Percentiles rank a stretch among this genome's conserved stretches.
These are phyloP conservation scores for Amiota communis DNA, from an alignment of 2,888 invertebrate genomes.

Conservation along the genomic window DNA sequence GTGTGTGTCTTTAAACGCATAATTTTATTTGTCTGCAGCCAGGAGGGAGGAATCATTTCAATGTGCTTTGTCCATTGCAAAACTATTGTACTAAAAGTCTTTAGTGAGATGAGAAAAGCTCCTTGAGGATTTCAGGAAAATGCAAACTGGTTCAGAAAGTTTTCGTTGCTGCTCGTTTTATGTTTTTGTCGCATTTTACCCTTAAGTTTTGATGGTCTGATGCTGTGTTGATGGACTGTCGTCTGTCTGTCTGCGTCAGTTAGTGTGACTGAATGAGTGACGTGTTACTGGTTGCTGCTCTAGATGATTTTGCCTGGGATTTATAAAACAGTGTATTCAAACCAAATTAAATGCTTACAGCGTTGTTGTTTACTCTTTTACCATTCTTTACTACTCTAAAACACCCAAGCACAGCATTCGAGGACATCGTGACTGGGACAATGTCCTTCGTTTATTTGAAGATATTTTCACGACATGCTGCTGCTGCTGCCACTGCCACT, in stretches of 20 bases:
- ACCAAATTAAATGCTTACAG: conserved; percentile 31
- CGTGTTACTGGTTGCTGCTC: neutral
- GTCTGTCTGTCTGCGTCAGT: neutral
- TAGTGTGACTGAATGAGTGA: conserved; percentile 3
- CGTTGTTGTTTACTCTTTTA: conserved; percentile 1
- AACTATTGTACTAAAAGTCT: neutral
- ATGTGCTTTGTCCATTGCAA: neutral
- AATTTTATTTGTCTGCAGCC: conserved; percentile 21
- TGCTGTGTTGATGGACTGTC: neutral
- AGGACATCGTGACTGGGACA: conserved; percentile 35
- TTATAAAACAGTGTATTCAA: conserved; percentile 26
- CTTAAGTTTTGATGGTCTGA: conserved; percentile 28
- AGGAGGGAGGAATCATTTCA: neutral
- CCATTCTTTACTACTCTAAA: neutral
- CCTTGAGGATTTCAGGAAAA: conserved; percentile 41
- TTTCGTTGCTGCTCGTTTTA: conserved; percentile 42
- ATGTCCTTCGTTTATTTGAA: conserved; percentile 29
- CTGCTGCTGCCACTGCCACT: conserved; percentile 8
- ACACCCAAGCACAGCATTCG: neutral
- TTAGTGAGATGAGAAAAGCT: conserved; percentile 24
- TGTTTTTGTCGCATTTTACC: conserved; percentile 33
- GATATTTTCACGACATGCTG: conserved; percentile 22
- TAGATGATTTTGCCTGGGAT: conserved; percentile 16
- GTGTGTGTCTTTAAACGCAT: neutral
- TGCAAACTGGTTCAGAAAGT: conserved; percentile 48